Evolutionary conservation across 2,888 invertebrate genomes (phyloP).

Genomic region (Troilus luridus): DNA sequence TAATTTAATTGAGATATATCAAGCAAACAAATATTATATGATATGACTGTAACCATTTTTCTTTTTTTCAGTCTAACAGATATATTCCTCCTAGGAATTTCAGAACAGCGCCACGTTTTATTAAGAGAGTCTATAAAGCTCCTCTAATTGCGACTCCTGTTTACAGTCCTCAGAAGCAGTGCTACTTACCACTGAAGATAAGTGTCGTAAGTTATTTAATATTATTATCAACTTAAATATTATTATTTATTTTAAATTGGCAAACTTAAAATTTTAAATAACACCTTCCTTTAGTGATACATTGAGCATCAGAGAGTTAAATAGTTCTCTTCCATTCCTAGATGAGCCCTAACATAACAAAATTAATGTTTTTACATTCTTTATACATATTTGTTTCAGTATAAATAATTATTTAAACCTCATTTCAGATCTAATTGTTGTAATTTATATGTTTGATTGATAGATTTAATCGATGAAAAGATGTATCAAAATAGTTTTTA

Average conservation of each 20-base stretch:
- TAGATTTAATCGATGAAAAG: no score
- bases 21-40: no score
- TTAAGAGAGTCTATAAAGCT: not conserved
- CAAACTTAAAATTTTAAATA: no score
- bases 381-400: not conserved
- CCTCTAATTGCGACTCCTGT: not conserved
- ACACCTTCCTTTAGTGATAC: no score
- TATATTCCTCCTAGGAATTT: not conserved
- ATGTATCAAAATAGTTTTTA: no score
- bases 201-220: not conserved
- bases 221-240: not conserved
- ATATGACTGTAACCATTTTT: not conserved
- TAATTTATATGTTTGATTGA: no score
- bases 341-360: no score
- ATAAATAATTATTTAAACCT: not conserved
- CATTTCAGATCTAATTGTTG: not conserved
- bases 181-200: not conserved
- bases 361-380: no score
- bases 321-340: no score
- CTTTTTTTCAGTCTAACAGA: not conserved
- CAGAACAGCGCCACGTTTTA: conserved; percentile 12
- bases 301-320: no score
- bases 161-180: not conserved
- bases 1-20: no score
- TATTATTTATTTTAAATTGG: not conserved